phyloP scores from a whole-genome alignment of 2,113 vertebrate genomes.

The Myiopsitta monachus region DNA sequence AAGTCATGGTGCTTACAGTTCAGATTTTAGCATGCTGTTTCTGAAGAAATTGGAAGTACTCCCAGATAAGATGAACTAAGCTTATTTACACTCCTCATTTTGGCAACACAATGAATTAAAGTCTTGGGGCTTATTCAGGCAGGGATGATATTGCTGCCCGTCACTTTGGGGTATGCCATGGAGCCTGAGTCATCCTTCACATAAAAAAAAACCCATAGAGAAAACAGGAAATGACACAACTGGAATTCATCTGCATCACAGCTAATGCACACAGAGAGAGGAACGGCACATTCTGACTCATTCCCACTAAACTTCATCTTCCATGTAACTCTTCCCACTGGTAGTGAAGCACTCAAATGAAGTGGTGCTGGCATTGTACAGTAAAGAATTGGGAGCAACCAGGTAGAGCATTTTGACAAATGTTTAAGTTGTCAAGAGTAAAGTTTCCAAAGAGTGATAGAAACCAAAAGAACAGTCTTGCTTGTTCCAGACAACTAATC shows the following conservation, averaged over 20 bases:
- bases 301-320: neutral
- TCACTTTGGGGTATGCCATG: neutral
- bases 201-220: neutral
- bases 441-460: constrained; percentile 25
- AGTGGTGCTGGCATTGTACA: neutral
- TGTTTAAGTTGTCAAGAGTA: neutral
- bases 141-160: neutral
- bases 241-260: neutral
- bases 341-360: neutral
- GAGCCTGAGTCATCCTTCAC: neutral
- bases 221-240: constrained; percentile 26
- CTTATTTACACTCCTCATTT: neutral
- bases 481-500: constrained; percentile 46
- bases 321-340: neutral
- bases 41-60: neutral
- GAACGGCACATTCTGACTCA: constrained; percentile 1
- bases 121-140: neutral
- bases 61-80: neutral
- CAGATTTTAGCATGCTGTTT: neutral
- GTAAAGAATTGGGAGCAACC: neutral
- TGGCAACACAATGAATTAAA: neutral
- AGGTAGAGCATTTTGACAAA: neutral
- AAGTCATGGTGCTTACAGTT: neutral
- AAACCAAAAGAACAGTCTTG: neutral
- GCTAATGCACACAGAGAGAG: neutral